These are phyloP conservation scores for Paratilapia polleni DNA, from an alignment of 2,113 vertebrate species.

Conservation along the genomic window DNA sequence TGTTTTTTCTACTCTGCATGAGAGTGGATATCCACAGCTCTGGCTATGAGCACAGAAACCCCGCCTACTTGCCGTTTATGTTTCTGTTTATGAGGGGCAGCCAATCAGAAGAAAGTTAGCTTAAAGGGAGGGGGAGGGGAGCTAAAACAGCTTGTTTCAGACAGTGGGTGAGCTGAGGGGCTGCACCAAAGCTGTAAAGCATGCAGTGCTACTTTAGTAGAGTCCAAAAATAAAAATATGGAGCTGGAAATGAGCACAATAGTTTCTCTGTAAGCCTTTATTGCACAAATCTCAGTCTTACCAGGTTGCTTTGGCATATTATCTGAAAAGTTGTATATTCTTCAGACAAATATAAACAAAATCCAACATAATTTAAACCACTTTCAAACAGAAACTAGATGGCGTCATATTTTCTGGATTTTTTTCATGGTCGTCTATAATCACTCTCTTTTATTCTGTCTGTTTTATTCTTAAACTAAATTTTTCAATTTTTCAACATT, in stretches of 20 bases:
- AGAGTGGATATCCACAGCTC: not conserved
- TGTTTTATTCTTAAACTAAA: no score
- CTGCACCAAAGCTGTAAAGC: not conserved
- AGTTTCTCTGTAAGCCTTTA: not conserved
- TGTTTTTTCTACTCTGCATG: not conserved
- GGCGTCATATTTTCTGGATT: no score
- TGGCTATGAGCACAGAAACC: not conserved
- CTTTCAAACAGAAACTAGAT: no score
- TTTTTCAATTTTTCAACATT: no score
- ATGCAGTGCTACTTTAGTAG: not conserved
- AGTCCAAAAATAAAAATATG: not conserved
- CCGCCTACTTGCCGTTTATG: not conserved
- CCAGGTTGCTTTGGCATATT: not conserved
- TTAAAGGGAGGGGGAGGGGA: not conserved
- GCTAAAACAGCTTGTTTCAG: not conserved
- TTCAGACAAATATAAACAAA: no score
- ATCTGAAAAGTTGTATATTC: no score
- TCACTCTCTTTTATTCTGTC: no score
- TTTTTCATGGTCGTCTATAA: no score
- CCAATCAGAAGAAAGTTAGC: not conserved
- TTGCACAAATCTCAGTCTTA: not conserved
- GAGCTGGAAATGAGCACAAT: not conserved
- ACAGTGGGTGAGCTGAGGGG: not conserved
- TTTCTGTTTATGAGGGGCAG: not conserved
- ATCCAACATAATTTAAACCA: no score